phyloP scores from a whole-genome alignment of 2,113 vertebrate species.

The Psilopogon haemacephalus region DNA sequence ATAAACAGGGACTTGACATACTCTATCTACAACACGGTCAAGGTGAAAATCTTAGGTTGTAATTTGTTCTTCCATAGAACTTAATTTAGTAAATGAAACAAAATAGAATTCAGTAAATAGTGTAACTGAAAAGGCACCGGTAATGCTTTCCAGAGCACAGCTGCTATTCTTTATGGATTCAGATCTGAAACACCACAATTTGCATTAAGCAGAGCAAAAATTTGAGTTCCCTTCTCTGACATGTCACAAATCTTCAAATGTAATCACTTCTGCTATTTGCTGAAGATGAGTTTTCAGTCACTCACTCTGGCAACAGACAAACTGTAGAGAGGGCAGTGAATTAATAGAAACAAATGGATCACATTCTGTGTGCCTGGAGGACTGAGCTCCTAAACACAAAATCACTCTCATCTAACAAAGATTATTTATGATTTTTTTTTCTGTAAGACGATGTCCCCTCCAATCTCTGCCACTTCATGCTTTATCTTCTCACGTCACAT shows the following conservation, averaged over 20 bases:
- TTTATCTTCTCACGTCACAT: not conserved
- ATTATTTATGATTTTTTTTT: not conserved
- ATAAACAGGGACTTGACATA: not conserved
- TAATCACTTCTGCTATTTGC: not conserved
- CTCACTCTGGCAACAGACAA: not conserved
- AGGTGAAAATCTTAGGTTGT: not conserved
- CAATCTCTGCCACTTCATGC: not conserved
- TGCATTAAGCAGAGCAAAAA: not conserved
- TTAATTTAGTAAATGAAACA: not conserved
- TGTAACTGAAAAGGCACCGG: not conserved
- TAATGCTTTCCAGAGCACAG: not conserved
- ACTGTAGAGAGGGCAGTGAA: not conserved
- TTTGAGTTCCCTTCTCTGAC: not conserved
- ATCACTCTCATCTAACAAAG: not conserved
- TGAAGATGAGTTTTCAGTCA: not conserved
- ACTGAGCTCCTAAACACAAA: not conserved
- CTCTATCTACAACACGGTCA: not conserved
- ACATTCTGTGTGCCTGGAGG: not conserved
- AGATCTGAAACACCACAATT: not conserved
- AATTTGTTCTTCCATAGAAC: not conserved
- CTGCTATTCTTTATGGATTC: not conserved
- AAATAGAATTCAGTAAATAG: not conserved
- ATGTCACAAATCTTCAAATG: not conserved
- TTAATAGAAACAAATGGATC: not conserved
- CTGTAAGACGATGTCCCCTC: not conserved